phyloP scores from a whole-genome alignment of 2,113 vertebrate species.

The Aptenodytes patagonicus region DNA sequence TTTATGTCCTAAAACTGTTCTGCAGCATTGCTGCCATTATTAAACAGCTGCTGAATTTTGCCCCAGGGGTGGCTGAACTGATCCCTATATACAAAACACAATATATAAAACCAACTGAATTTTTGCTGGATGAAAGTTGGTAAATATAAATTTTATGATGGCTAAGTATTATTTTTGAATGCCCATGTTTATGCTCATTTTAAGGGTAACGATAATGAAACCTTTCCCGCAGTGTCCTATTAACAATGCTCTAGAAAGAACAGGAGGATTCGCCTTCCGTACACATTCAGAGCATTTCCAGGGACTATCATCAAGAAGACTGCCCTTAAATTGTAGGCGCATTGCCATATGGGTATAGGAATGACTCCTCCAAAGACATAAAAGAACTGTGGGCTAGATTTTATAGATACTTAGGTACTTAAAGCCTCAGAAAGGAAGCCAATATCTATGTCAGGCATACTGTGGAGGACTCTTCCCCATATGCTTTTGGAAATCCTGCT shows the following conservation, averaged over 20 bases:
- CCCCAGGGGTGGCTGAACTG: constrained; percentile 21
- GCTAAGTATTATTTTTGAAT: not conserved
- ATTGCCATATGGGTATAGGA: not conserved
- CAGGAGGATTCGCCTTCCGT: not conserved
- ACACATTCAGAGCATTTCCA: not conserved
- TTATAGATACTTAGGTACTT: not conserved
- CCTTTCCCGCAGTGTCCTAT: not conserved
- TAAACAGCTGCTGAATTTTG: constrained; percentile 53
- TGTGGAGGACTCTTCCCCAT: not conserved
- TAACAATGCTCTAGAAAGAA: not conserved
- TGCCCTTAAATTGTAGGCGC: not conserved
- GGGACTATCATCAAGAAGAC: not conserved
- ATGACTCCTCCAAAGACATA: not conserved
- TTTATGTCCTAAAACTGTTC: constrained; percentile 42
- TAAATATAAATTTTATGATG: not conserved
- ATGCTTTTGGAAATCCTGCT: not conserved
- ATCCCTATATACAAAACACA: not conserved
- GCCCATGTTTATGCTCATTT: not conserved
- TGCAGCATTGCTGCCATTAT: constrained; percentile 33
- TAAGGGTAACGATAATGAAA: not conserved
- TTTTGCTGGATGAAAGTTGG: not conserved
- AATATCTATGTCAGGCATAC: not conserved
- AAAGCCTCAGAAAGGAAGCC: not conserved
- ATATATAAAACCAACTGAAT: not conserved
- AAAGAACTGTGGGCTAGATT: not conserved